Evolutionary conservation across 2,888 invertebrate species (phyloP).

Genomic region (Hartigia nigra): DNA sequence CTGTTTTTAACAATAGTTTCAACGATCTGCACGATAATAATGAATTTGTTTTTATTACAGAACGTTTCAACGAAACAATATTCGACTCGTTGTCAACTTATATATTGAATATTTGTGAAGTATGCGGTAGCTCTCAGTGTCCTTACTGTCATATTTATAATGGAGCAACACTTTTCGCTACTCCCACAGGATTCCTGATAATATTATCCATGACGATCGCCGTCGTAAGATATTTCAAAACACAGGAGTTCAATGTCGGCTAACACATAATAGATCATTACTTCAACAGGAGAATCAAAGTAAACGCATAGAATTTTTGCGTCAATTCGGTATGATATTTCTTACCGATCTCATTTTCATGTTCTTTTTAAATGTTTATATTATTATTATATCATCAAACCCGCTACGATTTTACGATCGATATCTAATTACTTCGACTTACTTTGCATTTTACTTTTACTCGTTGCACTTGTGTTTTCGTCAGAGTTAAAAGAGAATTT

Average conservation of each 20-base stretch:
- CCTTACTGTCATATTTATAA: conserved; percentile 92
- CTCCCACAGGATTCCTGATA: conserved; percentile 48
- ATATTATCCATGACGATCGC: conserved; percentile 39
- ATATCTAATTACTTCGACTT: background rate
- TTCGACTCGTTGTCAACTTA: conserved; percentile 89
- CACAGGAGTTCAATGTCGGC: conserved; percentile 48
- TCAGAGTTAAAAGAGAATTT: too few species aligned
- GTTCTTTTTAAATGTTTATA: too few species aligned
- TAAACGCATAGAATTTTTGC: background rate
- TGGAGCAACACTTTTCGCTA: conserved; percentile 66
- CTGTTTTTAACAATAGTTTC: too few species aligned
- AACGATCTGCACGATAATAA: too few species aligned
- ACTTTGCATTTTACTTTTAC: background rate
- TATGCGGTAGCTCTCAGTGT: conserved; percentile 94
- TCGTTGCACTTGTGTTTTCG: too few species aligned
- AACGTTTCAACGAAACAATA: conserved; percentile 92
- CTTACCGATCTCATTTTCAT: too few species aligned
- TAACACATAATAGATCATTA: conserved; percentile 26
- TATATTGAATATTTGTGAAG: conserved; percentile 90
- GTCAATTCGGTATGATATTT: too few species aligned
- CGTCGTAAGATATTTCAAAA: conserved; percentile 45
- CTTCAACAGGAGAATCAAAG: conserved; percentile 13
- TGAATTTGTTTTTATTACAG: conserved; percentile 67
- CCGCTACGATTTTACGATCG: too few species aligned
- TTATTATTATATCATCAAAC: too few species aligned